phyloP scores from a whole-genome alignment of 2,113 vertebrate species.

The Actenoides lindsayi region DNA sequence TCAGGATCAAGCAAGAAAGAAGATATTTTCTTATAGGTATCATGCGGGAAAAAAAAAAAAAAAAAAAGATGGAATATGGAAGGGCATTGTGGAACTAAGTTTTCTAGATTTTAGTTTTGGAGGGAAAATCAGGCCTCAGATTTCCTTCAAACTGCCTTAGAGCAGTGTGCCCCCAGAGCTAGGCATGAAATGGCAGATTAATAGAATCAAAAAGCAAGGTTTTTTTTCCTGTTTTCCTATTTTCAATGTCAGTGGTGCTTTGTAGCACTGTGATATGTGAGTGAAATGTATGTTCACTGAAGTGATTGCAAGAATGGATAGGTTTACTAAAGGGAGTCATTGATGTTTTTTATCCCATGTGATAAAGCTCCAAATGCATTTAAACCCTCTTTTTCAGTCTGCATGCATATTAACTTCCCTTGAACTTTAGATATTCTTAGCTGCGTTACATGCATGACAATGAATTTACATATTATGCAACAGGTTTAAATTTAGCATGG shows the following conservation, averaged over 20 bases:
- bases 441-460: background rate
- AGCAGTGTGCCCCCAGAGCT: background rate
- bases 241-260: background rate
- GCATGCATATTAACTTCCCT: background rate
- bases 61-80: background rate
- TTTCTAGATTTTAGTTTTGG: background rate
- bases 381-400: background rate
- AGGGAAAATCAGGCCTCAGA: background rate
- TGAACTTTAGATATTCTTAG: constrained; percentile 47
- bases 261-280: background rate
- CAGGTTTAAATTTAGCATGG: constrained; percentile 50
- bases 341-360: background rate
- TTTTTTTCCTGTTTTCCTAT: background rate
- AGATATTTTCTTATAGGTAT: background rate
- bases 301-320: background rate
- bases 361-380: background rate
- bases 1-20: background rate
- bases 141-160: background rate
- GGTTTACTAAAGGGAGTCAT: background rate
- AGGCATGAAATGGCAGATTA: background rate
- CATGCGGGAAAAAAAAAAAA: background rate
- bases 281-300: background rate
- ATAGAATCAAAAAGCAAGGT: background rate
- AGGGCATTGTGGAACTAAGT: background rate
- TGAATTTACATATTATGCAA: constrained; percentile 56